phyloP scores from a whole-genome alignment of 2,113 vertebrate genomes.

The Pelmatolapia mariae region DNA sequence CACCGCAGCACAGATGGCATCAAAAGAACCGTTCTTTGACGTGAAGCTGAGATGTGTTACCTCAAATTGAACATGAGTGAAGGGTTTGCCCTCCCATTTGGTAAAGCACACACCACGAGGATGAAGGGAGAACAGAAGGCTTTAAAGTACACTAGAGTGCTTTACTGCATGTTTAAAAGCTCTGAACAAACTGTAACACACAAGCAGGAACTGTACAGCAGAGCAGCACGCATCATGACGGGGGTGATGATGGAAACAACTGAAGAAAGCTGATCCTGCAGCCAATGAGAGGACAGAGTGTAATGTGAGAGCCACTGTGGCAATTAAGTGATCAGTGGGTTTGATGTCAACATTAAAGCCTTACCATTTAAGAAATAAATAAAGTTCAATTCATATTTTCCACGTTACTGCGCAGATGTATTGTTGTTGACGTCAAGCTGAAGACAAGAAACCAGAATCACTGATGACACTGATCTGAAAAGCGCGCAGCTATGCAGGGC shows the following conservation, averaged over 20 bases:
- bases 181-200: background rate
- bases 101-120: background rate
- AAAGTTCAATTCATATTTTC: background rate
- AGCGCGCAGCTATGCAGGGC: background rate
- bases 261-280: conserved; percentile 13
- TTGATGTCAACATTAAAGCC: background rate
- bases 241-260: background rate
- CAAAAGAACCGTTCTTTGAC: background rate
- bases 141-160: background rate
- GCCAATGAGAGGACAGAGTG: background rate
- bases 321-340: background rate
- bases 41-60: background rate
- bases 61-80: background rate
- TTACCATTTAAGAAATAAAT: background rate
- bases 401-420: background rate
- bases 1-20: background rate
- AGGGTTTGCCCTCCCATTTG: background rate
- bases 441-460: background rate
- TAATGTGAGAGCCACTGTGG: background rate
- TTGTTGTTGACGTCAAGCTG: background rate
- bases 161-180: background rate
- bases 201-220: background rate
- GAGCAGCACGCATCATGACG: background rate
- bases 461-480: background rate
- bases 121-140: background rate